Evolutionary conservation across 2,888 invertebrate genomes (phyloP), one percentile per base, ranked within the genome.

Genomic region (Mimas tiliae): DNA sequence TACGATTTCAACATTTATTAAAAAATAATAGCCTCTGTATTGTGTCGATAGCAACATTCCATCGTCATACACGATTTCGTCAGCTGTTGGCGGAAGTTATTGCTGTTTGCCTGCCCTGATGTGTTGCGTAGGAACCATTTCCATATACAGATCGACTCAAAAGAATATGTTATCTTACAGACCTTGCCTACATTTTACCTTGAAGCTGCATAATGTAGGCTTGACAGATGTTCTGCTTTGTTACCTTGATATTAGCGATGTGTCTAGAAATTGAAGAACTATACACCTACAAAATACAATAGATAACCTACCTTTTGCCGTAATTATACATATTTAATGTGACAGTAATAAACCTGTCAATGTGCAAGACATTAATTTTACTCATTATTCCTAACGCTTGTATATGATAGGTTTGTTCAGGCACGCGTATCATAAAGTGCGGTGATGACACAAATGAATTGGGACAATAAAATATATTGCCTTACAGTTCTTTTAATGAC

Each of bases 11-110:
- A 75, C 77, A 76, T 65, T 38, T 42, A 58, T 58, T 42, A 42
- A 69, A 70, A 69, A 72, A 72, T 76, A 76, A 75, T 72, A 74
- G 72, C 67, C 66, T 68, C 67, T 64, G 65, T 64, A 68, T 75
- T 76, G 72, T 74, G 73, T 72, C 71, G 70, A 76, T 68, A 70
- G 70, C 68, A 70, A 72, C 80, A 81, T 79, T 79, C 76, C 75
- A 65, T 62, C 67, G 69, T 67, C 67, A 69, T 73, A 67, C 71
- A 70, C 70, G 69, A 73, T 76, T 79, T 74, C 78, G 73, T 73
- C 73, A 77, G 72, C 63, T 64, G 67, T 69, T 73, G 69, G 68
- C 74, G 79, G 80, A 81, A 78, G 78, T 70, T 66, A 76, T 67
- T 64, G 71, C 70, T 55, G 71, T 67, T 62, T 69, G 67, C 77